A percentile compares a stretch with the other conserved stretches of the same genome.
phyloP scores from a whole-genome alignment of 2,113 vertebrate species.

The Crotalus helleri region DNA sequence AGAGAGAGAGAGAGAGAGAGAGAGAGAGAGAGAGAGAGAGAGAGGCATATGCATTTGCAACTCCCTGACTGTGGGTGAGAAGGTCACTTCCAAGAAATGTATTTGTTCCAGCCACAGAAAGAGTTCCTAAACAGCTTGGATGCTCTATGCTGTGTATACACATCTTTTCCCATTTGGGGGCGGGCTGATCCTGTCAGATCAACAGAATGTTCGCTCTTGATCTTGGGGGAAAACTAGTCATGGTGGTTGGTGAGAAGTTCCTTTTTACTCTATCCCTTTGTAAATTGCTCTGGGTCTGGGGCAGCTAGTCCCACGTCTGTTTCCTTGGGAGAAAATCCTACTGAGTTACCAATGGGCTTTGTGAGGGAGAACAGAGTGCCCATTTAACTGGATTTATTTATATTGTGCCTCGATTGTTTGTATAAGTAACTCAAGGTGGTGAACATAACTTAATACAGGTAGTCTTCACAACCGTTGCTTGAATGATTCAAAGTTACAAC shows the following conservation, averaged over 20 bases:
- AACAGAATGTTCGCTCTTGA: neutral
- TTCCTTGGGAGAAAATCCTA: too few species aligned
- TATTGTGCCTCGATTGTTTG: too few species aligned
- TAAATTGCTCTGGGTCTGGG: neutral
- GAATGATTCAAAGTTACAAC: too few species aligned
- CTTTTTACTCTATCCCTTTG: neutral
- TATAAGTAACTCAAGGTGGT: too few species aligned
- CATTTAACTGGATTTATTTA: too few species aligned
- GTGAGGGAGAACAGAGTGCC: neutral
- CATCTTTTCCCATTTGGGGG: neutral
- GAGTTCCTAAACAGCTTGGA: neutral
- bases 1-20: too few species aligned
- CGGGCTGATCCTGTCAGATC: neutral
- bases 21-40: slow-evolving; percentile 8
- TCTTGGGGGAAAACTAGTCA: neutral
- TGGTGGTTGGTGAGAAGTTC: neutral
- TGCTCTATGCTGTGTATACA: too few species aligned
- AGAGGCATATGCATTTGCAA: slow-evolving; percentile 37
- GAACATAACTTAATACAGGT: too few species aligned
- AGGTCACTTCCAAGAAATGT: slow-evolving; percentile 49
- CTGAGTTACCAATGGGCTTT: neutral
- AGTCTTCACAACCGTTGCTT: too few species aligned
- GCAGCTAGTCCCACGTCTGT: neutral
- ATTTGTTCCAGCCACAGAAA: neutral
- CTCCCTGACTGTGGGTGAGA: slow-evolving; percentile 50